A percentile compares a stretch with the other conserved stretches of the same genome.
These are phyloP conservation scores for Athripsodes cinereus DNA, from an alignment of 2,888 invertebrate species.

Conservation along the genomic window DNA sequence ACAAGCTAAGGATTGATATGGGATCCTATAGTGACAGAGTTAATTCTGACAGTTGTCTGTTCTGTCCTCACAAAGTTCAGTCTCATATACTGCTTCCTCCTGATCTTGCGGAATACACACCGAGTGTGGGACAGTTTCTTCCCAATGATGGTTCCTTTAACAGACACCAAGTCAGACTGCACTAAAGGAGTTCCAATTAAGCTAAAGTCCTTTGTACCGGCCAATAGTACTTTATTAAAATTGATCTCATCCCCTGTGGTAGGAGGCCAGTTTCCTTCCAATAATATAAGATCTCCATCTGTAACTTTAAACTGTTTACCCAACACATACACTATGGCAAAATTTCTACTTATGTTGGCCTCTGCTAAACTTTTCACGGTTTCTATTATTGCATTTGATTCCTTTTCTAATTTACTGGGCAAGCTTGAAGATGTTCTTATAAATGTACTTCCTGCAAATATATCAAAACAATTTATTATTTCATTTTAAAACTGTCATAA, in stretches of 20 bases:
- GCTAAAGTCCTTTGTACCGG: constrained; percentile 75
- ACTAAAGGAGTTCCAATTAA: constrained; percentile 75
- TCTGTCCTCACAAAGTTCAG: constrained; percentile 65
- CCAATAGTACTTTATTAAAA: constrained; percentile 76
- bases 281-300: constrained; percentile 73
- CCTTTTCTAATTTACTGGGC: constrained; percentile 22
- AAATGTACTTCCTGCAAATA: neutral
- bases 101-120: constrained; percentile 68
- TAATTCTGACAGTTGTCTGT: constrained; percentile 71
- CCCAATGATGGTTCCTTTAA: constrained; percentile 78
- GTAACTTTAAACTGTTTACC: constrained; percentile 85
- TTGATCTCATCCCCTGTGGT: constrained; percentile 71
- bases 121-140: constrained; percentile 77
- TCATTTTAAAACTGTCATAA: too few species aligned
- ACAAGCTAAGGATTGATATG: constrained; percentile 47
- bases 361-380: constrained; percentile 60
- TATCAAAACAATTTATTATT: too few species aligned
- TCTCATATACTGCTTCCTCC: constrained; percentile 71
- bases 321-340: constrained; percentile 74
- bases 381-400: constrained; percentile 49
- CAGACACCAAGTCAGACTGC: constrained; percentile 62
- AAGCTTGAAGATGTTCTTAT: neutral
- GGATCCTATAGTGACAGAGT: constrained; percentile 57
- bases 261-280: constrained; percentile 82
- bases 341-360: constrained; percentile 57